phyloP scores from a whole-genome alignment of 1,140 invertebrate species.

The Orchestia grillus region DNA sequence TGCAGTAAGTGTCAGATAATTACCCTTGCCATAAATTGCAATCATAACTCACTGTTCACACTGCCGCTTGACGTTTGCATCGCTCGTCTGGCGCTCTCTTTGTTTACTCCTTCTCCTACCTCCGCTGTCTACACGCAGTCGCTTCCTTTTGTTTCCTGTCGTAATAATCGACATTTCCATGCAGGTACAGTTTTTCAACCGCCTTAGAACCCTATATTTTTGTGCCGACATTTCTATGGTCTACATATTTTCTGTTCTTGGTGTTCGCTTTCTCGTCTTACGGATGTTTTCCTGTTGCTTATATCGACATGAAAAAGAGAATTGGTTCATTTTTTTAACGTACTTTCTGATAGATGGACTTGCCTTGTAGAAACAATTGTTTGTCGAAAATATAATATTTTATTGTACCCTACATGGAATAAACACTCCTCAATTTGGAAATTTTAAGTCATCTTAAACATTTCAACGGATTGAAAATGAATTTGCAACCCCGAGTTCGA shows the following conservation, averaged over 20 bases:
- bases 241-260: no score
- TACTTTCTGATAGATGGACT: background rate
- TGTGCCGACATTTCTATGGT: background rate
- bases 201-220: background rate
- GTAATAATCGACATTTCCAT: background rate
- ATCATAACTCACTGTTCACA: background rate
- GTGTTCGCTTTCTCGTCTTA: no score
- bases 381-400: background rate
- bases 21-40: background rate
- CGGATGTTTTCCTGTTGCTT: background rate
- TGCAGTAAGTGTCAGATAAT: slow-evolving; percentile 6
- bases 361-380: background rate
- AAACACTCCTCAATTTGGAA: no score
- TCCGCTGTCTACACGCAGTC: background rate
- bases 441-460: no score
- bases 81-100: background rate
- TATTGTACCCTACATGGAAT: no score
- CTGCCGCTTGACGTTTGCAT: background rate
- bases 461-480: no score
- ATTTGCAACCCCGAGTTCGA: no score
- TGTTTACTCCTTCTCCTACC: background rate
- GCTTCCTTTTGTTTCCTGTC: background rate
- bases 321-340: background rate
- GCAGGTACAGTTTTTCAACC: background rate
- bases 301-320: background rate